Conservation (phyloP, 2,113 vertebrate genomes). For the Hippoglossus stenolepis region DNA sequence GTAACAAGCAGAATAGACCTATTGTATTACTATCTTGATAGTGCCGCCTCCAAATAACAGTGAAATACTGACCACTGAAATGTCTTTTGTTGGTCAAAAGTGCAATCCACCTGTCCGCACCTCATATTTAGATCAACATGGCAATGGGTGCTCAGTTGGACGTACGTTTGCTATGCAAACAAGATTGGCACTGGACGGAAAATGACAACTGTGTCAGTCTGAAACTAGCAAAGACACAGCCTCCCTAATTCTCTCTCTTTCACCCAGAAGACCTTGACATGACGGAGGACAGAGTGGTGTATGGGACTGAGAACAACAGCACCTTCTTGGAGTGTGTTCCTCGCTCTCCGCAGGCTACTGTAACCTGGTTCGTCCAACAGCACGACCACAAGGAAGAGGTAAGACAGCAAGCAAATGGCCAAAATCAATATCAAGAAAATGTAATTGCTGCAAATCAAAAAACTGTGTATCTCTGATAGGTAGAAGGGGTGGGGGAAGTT, state of each 20-base stretch:
- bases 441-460: background rate
- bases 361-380: constrained; percentile 90
- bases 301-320: constrained; percentile 92
- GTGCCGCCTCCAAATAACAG: no score
- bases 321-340: constrained; percentile 94
- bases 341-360: constrained; percentile 89
- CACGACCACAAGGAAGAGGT: constrained; percentile 88
- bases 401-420: constrained; percentile 34
- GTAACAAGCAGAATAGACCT: no score
- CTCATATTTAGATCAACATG: no score
- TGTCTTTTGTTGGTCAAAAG: no score
- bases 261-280: constrained; percentile 79
- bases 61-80: no score
- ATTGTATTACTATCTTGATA: no score
- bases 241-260: constrained; percentile 1
- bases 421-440: background rate
- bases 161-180: no score
- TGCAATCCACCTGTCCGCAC: background rate
- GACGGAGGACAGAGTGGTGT: constrained; percentile 84
- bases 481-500: background rate
- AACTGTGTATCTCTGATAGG: background rate
- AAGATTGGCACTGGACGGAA: no score
- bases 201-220: no score
- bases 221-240: no score
- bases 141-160: no score